Base-by-base conservation (phyloP, 2,888 invertebrate species). In the Epsilonema sp. region DNA sequence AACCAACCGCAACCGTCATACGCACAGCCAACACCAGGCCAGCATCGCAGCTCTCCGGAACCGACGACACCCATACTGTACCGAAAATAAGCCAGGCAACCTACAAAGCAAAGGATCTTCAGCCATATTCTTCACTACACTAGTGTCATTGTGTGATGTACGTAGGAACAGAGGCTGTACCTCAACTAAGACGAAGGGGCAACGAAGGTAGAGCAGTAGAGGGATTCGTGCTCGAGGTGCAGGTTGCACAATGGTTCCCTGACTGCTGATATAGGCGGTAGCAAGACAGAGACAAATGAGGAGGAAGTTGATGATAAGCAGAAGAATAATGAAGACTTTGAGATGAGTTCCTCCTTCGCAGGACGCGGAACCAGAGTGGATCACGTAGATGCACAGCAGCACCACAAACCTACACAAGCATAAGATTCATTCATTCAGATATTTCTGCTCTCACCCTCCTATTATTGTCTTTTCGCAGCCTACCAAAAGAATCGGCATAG, bases 1-100 rank as follows among this genome's bases (percentile, higher is more conserved):
- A 85, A 60, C 82, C 80, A 65, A 79, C 80, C 43, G 82, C 71
- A 0, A 82, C 80, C 55, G 82, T 74, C 51, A 78, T 79, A 76
- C n/a, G 19, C 3, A 26, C 24, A 3, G 26, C 42, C 31, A 26
- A 11, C 26, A 42, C 13, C n/a, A 39, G 8, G n/a, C 20, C 8
- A 11, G n/a, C 11, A 31, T 31, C 31, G 16, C 31, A 31, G 31
- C 16, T 31, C 16, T 31, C 31, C 31, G 16, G 11, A 13, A 13
- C 16, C 16, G 8, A 8, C 16, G 31, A 31, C 31, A 31, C 77
- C 82, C 82, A 82, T 68, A 80, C 74, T 5, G 81, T 80, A 13
- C 82, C 83, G 68, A 83, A 73, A 48, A 78, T 73, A 60, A 82
- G 82, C 70, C 82, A 76, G 3, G 73, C 75, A 21, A 79, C 73